phyloP scores from a whole-genome alignment of 2,888 invertebrate species.

The Spilosoma lubricipeda region DNA sequence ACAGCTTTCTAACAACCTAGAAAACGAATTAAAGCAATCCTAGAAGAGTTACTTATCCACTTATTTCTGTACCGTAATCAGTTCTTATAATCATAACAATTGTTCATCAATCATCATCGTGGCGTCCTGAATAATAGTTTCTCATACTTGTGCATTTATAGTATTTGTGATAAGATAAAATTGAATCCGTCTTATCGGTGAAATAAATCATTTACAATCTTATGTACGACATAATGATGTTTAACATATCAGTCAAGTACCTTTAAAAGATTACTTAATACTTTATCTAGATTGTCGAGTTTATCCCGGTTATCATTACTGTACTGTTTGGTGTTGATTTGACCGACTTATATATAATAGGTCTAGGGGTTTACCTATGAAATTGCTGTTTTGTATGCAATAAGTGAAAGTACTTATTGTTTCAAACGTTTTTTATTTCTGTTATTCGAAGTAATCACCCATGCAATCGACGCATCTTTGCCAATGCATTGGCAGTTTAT shows the following conservation, averaged over 20 bases:
- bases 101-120: background rate
- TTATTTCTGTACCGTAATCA: background rate
- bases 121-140: background rate
- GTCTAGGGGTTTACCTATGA: no score
- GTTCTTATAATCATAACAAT: background rate
- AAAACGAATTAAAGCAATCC: background rate
- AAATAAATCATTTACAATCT: constrained; percentile 6
- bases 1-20: background rate
- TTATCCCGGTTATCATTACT: background rate
- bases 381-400: no score
- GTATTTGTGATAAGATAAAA: constrained; percentile 10
- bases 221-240: background rate
- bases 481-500: no score
- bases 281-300: background rate
- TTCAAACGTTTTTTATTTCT: no score
- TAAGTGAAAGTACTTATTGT: no score
- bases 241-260: background rate
- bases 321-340: background rate
- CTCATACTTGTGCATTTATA: background rate
- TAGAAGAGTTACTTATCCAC: background rate
- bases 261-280: background rate
- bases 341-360: background rate
- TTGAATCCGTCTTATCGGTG: background rate
- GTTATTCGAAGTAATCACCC: no score
- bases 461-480: no score